Conservation (phyloP, 2,113 vertebrate genomes). For the Mustelus asterias region DNA sequence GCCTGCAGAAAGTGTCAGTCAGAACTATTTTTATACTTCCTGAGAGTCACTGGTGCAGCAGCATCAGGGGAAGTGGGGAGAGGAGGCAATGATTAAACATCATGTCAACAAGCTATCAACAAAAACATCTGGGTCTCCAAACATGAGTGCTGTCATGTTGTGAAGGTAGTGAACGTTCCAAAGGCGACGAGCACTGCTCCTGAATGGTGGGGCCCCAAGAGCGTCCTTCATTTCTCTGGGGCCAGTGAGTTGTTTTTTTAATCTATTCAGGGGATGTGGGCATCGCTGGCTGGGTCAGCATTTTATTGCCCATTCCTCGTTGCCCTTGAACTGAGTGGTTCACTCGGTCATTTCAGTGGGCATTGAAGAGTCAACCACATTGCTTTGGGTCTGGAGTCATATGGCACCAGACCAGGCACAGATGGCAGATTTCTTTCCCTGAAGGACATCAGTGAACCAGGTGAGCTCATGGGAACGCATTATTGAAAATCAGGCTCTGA, state of each 20-base stretch:
- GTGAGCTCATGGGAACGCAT: background rate
- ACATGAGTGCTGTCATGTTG: background rate
- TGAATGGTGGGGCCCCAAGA: background rate
- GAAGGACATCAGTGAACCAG: no score
- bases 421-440: no score
- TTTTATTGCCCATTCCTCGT: no score
- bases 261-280: no score
- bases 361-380: no score
- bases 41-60: background rate
- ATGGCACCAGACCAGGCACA: no score
- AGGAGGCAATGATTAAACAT: background rate
- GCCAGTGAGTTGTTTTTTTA: background rate
- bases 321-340: no score
- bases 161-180: background rate
- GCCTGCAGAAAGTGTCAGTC: background rate
- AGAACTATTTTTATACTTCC: constrained; percentile 21
- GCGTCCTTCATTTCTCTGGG: background rate
- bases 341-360: no score
- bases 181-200: background rate
- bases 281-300: no score
- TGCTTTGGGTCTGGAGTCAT: no score
- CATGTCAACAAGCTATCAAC: background rate
- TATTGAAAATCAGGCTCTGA: background rate
- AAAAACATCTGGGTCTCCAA: background rate
- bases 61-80: background rate